A percentile compares a stretch with the other conserved stretches of the same genome.
Conservation (phyloP, 2,797 vertebrate species). For the Apogon talboti region DNA sequence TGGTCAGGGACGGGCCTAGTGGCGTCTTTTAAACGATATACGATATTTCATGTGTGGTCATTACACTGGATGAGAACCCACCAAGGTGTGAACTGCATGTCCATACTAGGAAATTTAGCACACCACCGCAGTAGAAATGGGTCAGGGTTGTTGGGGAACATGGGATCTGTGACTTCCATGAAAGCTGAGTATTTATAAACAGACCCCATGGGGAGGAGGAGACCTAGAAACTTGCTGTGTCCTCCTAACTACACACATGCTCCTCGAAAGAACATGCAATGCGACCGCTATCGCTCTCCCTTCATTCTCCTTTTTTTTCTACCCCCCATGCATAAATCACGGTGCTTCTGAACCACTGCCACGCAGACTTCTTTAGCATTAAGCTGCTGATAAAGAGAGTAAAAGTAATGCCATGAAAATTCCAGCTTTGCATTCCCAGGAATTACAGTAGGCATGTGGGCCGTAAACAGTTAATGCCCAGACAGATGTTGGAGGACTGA, state of each 20-base stretch:
- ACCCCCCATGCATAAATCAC: conserved; percentile 53
- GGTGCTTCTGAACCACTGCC: conserved; percentile 26
- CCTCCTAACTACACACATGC: conserved; percentile 64
- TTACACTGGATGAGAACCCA: conserved; percentile 34
- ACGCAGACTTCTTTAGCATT: conserved; percentile 37
- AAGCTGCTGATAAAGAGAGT: conserved; percentile 37
- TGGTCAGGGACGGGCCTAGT: no score
- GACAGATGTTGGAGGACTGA: conserved; percentile 72
- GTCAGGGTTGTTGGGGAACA: conserved; percentile 84
- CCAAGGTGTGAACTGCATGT: conserved; percentile 44
- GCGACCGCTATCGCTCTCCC: conserved; percentile 37
- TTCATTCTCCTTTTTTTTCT: conserved; percentile 38
- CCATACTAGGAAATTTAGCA: conserved; percentile 69
- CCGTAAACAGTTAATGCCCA: conserved; percentile 65
- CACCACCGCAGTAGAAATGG: conserved; percentile 73
- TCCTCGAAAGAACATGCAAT: conserved; percentile 58
- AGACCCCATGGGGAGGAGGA: conserved; percentile 73
- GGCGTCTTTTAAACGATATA: conserved; percentile 9
- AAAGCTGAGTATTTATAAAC: conserved; percentile 83
- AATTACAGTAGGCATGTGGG: conserved; percentile 53
- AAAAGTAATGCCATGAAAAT: conserved; percentile 52
- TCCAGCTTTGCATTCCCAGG: conserved; percentile 52
- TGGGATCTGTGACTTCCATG: conserved; percentile 79
- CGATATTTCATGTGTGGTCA: conserved; percentile 42
- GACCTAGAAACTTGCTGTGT: conserved; percentile 79